phyloP scores from a whole-genome alignment of 2,888 invertebrate genomes.

The Andrena flavipes region DNA sequence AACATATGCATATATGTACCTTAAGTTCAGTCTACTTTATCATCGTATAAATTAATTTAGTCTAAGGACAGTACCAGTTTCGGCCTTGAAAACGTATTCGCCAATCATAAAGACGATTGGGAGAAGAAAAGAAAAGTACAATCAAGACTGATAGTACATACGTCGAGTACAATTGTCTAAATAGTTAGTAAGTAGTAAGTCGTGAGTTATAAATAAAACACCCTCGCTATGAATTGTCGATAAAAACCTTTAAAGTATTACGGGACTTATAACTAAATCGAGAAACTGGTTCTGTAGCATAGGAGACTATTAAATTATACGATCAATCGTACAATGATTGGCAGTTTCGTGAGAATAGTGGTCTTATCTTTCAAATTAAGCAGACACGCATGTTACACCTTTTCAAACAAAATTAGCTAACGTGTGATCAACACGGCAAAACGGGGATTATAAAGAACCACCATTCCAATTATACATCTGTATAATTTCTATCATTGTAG shows the following conservation, averaged over 20 bases:
- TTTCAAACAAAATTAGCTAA: conserved; percentile 39
- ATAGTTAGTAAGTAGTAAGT: conserved; percentile 4
- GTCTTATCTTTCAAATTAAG: conserved; percentile 40
- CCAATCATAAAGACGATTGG: background rate
- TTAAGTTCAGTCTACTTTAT: conserved; percentile 59
- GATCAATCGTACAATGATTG: conserved; percentile 65
- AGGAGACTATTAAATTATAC: conserved; percentile 55
- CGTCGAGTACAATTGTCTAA: background rate
- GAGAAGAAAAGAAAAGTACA: background rate
- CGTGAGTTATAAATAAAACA: background rate
- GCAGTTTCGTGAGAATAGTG: conserved; percentile 71
- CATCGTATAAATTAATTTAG: conserved; percentile 54
- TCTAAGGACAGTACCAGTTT: conserved; percentile 54
- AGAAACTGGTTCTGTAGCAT: conserved; percentile 58
- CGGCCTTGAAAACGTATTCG: background rate
- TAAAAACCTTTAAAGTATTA: conserved; percentile 6
- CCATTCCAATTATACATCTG: conserved; percentile 62
- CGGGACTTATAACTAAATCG: conserved; percentile 33
- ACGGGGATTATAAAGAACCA: conserved; percentile 58
- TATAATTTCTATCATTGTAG: conserved; percentile 65
- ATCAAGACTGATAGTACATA: conserved; percentile 11
- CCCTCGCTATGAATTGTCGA: background rate
- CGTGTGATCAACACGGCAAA: conserved; percentile 11
- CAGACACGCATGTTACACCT: conserved; percentile 6
- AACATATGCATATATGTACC: conserved; percentile 39